A percentile compares a stretch with the other conserved stretches of the same genome.
Evolutionary conservation across 1,140 invertebrate species (phyloP).

Genomic region (Euglossa dilemma): DNA sequence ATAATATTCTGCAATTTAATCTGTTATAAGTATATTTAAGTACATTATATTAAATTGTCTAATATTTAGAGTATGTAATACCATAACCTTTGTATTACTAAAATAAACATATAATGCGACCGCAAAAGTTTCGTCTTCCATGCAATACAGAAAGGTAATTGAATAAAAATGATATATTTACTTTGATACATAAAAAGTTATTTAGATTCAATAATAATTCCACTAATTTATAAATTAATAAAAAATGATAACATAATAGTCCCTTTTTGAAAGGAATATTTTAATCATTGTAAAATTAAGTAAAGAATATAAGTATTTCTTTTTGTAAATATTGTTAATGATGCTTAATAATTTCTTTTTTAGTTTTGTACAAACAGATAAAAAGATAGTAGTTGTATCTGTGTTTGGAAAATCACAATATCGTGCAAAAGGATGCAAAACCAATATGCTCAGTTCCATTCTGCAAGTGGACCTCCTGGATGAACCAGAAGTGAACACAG

Average conservation of each 20-base stretch:
- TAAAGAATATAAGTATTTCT: background rate
- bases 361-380: conserved; percentile 71
- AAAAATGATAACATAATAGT: background rate
- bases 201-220: background rate
- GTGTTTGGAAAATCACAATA: conserved; percentile 87
- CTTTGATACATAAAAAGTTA: background rate
- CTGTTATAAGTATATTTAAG: background rate
- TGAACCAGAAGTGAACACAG: conserved; percentile 78
- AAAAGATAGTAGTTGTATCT: conserved; percentile 86
- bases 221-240: background rate
- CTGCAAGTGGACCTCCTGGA: conserved; percentile 81
- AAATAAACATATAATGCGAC: conserved; percentile 66
- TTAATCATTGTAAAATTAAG: background rate
- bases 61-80: background rate
- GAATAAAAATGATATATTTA: background rate
- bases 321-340: conserved; percentile 3
- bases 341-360: conserved; percentile 21
- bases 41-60: background rate
- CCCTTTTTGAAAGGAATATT: background rate
- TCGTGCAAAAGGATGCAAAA: conserved; percentile 84
- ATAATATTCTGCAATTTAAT: background rate
- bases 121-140: conserved; percentile 75
- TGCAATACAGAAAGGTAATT: conserved; percentile 68
- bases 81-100: background rate
- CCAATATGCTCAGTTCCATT: conserved; percentile 83